Evolutionary conservation across 30 jellyfish, hydroid and myxozoan species (phyloP), one percentile per base, ranked within the genome.

Genomic region (Calvadosia cruxmelitensis): DNA sequence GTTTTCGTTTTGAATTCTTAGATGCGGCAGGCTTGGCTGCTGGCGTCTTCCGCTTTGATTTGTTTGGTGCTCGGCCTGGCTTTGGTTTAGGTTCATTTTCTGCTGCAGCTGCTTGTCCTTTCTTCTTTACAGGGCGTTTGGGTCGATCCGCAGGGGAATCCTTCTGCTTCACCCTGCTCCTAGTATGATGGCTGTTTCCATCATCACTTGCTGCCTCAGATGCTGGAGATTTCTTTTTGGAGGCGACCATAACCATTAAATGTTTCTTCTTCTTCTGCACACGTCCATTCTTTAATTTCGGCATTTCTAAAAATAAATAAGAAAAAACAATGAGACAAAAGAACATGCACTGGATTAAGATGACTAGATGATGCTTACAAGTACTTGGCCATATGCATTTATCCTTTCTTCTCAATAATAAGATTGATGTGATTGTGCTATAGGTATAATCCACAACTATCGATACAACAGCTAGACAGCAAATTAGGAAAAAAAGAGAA

Each of bases 281-380:
- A 36, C 92, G 69, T 16, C 86, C 62, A 71, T 79, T 79, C 66
- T 79, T 79, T 73, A 79, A 71, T 29, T 81, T 80, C 2, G 92
- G 92, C 92, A 79, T 79, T 13, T 57, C 52, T 5, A 52, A 31
- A 7, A 15, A n/a, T n/a, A n/a, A n/a, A n/a, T n/a, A n/a, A n/a
- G n/a, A n/a, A n/a, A n/a, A n/a, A n/a, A n/a, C n/a, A n/a, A n/a
- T n/a, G n/a, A n/a, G n/a, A n/a, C n/a, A n/a, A n/a, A n/a, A n/a
- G n/a, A n/a, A n/a, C n/a, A n/a, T n/a, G n/a, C n/a, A n/a, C n/a
- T n/a, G n/a, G n/a, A n/a, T n/a, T n/a, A n/a, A n/a, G n/a, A n/a
- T n/a, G n/a, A n/a, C n/a, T n/a, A n/a, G n/a, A n/a, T n/a, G n/a
- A n/a, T n/a, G n/a, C n/a, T n/a, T n/a, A n/a, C n/a, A n/a, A n/a